phyloP scores from a whole-genome alignment of 2,888 invertebrate genomes.

The Brachyptera risi region DNA sequence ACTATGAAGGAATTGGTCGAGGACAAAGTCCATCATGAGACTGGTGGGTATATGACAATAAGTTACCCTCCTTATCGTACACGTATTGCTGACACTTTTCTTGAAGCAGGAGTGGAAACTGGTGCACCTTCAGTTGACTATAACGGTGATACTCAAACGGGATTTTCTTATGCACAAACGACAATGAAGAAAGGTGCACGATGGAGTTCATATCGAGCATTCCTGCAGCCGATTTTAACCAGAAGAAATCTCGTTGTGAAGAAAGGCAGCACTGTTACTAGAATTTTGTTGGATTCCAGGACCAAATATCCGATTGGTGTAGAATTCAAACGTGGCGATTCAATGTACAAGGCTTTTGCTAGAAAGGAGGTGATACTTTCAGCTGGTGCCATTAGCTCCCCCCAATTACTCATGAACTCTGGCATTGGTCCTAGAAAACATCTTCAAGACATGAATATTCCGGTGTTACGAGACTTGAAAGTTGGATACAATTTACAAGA shows the following conservation, averaged over 20 bases:
- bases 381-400: too few relatives aligned
- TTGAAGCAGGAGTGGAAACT: constrained; percentile 25
- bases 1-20: constrained; percentile 52
- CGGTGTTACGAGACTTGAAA: too few relatives aligned
- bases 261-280: constrained; percentile 56
- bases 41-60: not conserved
- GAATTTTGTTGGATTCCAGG: constrained; percentile 58
- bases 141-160: constrained; percentile 50
- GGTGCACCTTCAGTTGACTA: constrained; percentile 9
- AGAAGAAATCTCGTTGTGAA: constrained; percentile 60
- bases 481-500: constrained; percentile 68
- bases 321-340: too few relatives aligned
- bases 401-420: too few relatives aligned
- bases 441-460: too few relatives aligned
- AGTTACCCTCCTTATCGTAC: not conserved
- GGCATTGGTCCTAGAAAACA: too few relatives aligned
- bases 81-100: constrained; percentile 25
- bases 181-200: not conserved
- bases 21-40: not conserved
- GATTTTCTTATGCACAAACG: constrained; percentile 50
- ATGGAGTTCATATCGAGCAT: constrained; percentile 60
- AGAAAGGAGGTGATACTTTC: too few relatives aligned
- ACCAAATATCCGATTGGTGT: too few relatives aligned
- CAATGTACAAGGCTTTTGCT: too few relatives aligned
- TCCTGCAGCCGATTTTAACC: constrained; percentile 54